Conservation (phyloP, 1,140 invertebrate genomes). For the Drosophila lini region DNA sequence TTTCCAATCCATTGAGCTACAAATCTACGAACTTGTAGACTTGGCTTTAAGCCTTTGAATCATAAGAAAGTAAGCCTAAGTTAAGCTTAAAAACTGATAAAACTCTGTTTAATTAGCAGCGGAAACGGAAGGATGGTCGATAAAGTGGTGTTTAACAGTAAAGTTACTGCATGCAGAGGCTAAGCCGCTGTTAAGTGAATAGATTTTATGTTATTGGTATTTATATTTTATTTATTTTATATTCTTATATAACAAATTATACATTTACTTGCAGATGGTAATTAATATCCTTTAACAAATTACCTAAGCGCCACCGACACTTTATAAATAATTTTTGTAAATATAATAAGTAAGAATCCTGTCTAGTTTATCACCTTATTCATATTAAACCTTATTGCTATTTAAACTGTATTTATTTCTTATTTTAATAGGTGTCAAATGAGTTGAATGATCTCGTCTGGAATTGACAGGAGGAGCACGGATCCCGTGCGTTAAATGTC, state of each 20-base stretch:
- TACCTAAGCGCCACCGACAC: no score
- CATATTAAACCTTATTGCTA: neutral
- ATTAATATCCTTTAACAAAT: no score
- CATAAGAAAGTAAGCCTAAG: no score
- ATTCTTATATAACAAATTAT: no score
- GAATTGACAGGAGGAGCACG: neutral
- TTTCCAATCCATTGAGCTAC: no score
- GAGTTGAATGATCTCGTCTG: slow-evolving; percentile 14
- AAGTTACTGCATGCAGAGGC: neutral
- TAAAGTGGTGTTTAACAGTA: neutral
- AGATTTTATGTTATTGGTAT: neutral
- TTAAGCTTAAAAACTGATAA: no score
- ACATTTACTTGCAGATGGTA: no score
- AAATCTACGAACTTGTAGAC: no score
- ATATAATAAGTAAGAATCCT: neutral
- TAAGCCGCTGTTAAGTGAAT: neutral
- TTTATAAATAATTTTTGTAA: neutral
- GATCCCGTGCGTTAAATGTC: slow-evolving; percentile 6
- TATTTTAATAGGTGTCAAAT: slow-evolving; percentile 1
- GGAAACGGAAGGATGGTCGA: neutral
- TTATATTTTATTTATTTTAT: no score
- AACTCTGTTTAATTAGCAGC: neutral
- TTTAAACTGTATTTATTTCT: neutral
- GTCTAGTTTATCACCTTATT: neutral
- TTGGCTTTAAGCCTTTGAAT: no score